phyloP scores from a whole-genome alignment of 2,113 vertebrate species.

The Chamaea fasciata region DNA sequence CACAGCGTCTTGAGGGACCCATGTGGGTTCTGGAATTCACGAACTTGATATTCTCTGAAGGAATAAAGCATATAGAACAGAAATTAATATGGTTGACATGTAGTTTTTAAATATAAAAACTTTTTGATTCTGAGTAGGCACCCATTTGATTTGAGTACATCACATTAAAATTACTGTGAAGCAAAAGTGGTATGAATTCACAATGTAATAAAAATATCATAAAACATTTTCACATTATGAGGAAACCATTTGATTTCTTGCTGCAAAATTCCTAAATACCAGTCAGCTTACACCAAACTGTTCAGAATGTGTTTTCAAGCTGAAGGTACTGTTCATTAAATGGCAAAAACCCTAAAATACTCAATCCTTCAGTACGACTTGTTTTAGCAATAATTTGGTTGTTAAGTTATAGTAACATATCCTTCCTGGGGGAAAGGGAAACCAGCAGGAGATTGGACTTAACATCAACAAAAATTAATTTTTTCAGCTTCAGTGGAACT shows the following conservation, averaged over 20 bases:
- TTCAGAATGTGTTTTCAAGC: background rate
- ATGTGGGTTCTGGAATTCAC: background rate
- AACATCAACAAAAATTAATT: constrained; percentile 56
- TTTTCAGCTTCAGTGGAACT: constrained; percentile 55
- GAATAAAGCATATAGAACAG: background rate
- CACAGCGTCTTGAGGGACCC: background rate
- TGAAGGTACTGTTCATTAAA: background rate
- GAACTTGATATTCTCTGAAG: background rate
- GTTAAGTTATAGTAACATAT: background rate
- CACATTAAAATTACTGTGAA: background rate
- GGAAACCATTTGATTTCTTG: background rate
- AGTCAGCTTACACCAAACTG: background rate
- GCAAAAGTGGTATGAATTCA: background rate
- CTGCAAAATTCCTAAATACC: background rate
- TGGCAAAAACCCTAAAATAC: background rate
- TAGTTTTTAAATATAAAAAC: background rate
- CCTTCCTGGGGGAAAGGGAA: constrained; percentile 2
- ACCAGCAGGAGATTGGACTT: background rate
- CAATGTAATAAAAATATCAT: background rate
- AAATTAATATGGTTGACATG: background rate
- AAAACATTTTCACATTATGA: background rate
- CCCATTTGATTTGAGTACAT: background rate
- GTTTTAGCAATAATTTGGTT: background rate
- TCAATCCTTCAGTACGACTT: background rate
- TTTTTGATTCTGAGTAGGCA: background rate